Conservation (phyloP, 1,140 invertebrate species). For the Caenorhabditis brenneri region DNA sequence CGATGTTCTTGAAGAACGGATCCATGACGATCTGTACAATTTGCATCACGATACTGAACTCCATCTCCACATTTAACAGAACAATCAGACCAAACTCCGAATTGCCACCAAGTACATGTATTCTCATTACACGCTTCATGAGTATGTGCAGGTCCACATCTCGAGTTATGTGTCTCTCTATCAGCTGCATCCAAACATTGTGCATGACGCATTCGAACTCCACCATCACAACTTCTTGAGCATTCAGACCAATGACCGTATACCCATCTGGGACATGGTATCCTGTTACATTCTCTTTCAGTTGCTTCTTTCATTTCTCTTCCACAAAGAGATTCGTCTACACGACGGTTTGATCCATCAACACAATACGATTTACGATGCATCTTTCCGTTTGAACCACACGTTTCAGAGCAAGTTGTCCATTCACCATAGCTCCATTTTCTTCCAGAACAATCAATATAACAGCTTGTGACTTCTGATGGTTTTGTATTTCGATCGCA, state of each 20-base stretch:
- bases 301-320: slow-evolving; percentile 54
- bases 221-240: slow-evolving; percentile 78
- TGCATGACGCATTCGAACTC: slow-evolving; percentile 76
- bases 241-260: slow-evolving; percentile 75
- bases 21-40: slow-evolving; percentile 74
- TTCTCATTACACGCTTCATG: slow-evolving; percentile 64
- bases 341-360: slow-evolving; percentile 68
- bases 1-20: slow-evolving; percentile 5
- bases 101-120: slow-evolving; percentile 65
- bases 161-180: slow-evolving; percentile 55
- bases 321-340: slow-evolving; percentile 56
- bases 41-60: slow-evolving; percentile 75
- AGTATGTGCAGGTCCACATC: slow-evolving; percentile 55
- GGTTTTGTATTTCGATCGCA: slow-evolving; percentile 41
- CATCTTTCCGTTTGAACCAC: slow-evolving; percentile 78
- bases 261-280: slow-evolving; percentile 66
- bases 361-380: slow-evolving; percentile 76
- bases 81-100: slow-evolving; percentile 75
- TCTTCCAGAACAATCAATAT: slow-evolving; percentile 61
- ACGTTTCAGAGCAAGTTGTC: slow-evolving; percentile 71
- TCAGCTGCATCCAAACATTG: slow-evolving; percentile 75
- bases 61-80: slow-evolving; percentile 78
- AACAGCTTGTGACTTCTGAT: slow-evolving; percentile 51
- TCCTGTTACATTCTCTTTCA: slow-evolving; percentile 65
- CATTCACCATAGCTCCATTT: slow-evolving; percentile 67